A percentile compares a stretch with the other conserved stretches of the same genome.
phyloP scores from a whole-genome alignment of 1,140 invertebrate species.

The Drosophila jambulina region DNA sequence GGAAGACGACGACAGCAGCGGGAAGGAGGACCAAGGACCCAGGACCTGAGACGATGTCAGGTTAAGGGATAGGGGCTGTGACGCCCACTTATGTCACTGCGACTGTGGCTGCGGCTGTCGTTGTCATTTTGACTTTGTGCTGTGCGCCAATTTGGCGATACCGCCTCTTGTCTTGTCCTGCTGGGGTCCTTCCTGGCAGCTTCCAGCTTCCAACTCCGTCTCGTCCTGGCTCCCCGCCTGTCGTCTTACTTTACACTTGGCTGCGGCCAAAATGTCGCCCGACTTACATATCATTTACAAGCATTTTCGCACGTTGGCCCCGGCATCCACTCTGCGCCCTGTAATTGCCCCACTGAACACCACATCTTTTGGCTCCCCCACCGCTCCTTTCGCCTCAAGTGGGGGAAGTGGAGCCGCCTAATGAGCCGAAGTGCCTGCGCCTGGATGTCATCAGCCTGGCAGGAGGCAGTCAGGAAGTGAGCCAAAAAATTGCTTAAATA shows the following conservation, averaged over 20 bases:
- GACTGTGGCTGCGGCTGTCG: conserved; percentile 39
- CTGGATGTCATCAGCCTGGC: conserved; percentile 74
- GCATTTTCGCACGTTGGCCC: conserved; percentile 73
- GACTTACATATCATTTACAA: conserved; percentile 58
- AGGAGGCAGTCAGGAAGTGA: conserved; percentile 75
- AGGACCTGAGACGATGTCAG: conserved; percentile 4
- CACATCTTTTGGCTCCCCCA: background rate
- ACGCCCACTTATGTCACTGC: conserved; percentile 50
- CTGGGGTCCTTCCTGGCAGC: background rate
- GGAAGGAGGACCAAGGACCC: conserved; percentile 1
- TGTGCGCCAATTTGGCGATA: conserved; percentile 53
- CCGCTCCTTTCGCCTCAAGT: background rate
- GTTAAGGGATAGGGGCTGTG: background rate
- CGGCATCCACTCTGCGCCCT: conserved; percentile 58
- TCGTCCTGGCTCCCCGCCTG: background rate
- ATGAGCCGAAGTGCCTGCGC: conserved; percentile 80
- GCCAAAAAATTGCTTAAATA: conserved; percentile 83
- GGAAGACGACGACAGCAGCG: background rate
- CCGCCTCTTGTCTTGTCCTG: conserved; percentile 46
- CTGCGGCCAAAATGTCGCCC: conserved; percentile 70
- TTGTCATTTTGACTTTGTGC: conserved; percentile 56
- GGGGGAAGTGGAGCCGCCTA: conserved; percentile 55
- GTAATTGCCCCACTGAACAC: conserved; percentile 63
- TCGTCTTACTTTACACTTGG: conserved; percentile 66
- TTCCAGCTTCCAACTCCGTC: background rate